These are phyloP conservation scores for Camptogramma bilineatum DNA, from an alignment of 2,888 invertebrate species.

Conservation along the genomic window DNA sequence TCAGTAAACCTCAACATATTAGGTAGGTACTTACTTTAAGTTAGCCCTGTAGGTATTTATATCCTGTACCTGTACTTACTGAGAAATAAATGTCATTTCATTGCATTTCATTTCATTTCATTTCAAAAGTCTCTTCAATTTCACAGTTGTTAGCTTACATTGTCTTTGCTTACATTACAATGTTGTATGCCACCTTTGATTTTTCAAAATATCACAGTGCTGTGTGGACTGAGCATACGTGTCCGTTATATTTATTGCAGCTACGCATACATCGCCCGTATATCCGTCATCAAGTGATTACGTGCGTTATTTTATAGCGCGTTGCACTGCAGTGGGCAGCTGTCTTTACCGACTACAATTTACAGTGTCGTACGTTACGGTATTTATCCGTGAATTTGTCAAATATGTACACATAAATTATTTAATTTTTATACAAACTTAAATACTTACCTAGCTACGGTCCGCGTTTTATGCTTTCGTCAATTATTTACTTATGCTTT, in stretches of 20 bases:
- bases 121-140: neutral
- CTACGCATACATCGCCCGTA: conserved; percentile 20
- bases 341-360: conserved; percentile 19
- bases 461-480: too few relatives aligned
- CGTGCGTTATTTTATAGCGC: conserved; percentile 24
- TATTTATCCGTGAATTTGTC: neutral
- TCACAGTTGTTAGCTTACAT: neutral
- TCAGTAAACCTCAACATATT: too few relatives aligned
- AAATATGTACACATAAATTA: too few relatives aligned
- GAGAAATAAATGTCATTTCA: too few relatives aligned
- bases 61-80: too few relatives aligned
- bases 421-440: too few relatives aligned
- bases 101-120: too few relatives aligned
- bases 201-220: neutral
- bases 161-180: too few relatives aligned
- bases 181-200: neutral
- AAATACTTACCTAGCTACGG: too few relatives aligned
- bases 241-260: conserved; percentile 16
- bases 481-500: too few relatives aligned
- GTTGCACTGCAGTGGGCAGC: conserved; percentile 27
- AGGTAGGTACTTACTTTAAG: too few relatives aligned
- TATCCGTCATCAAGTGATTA: conserved; percentile 32
- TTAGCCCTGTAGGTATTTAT: too few relatives aligned
- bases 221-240: neutral
- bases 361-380: neutral